A percentile compares a stretch with the other conserved stretches of the same genome.
These are phyloP conservation scores for Drosophila neoperkinsi DNA, from an alignment of 2,888 invertebrate species.

Conservation along the genomic window DNA sequence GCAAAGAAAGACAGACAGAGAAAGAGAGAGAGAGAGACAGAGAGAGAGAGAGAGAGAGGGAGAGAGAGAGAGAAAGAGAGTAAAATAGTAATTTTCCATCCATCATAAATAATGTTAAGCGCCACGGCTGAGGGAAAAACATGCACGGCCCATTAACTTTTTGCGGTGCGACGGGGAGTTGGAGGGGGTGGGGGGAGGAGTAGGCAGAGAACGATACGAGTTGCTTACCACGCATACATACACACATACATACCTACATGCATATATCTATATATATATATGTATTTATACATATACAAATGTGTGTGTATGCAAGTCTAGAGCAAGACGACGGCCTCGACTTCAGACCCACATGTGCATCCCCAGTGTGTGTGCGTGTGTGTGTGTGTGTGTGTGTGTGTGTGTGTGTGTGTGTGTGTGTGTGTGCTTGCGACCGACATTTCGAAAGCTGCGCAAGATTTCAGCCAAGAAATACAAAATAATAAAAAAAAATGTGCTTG, in stretches of 20 bases:
- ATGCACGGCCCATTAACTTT: conserved; percentile 85
- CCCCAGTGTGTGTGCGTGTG: not conserved
- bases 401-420: not conserved
- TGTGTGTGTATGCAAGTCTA: conserved; percentile 18
- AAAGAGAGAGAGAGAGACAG: conserved; percentile 17
- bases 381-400: not conserved
- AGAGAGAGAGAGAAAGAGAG: conserved; percentile 30
- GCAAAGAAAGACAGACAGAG: conserved; percentile 17
- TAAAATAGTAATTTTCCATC: conserved; percentile 77
- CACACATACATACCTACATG: not conserved
- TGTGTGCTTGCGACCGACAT: conserved; percentile 43
- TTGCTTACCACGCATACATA: conserved; percentile 23
- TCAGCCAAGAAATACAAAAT: conserved; percentile 20
- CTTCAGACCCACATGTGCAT: conserved; percentile 40
- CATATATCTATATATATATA: not conserved
- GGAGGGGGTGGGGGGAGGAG: conserved; percentile 8
- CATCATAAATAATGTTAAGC: conserved; percentile 85
- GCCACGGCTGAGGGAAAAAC: conserved; percentile 85
- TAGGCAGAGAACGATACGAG: conserved; percentile 18
- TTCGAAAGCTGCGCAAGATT: conserved; percentile 54
- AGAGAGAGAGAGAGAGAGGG: conserved; percentile 35
- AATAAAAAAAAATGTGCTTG: conserved; percentile 3
- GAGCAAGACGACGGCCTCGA: conserved; percentile 54
- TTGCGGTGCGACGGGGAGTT: conserved; percentile 46
- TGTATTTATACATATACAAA: not conserved